Evolutionary conservation across 2,888 invertebrate genomes (phyloP).

Genomic region (Priocnemis perturbator): DNA sequence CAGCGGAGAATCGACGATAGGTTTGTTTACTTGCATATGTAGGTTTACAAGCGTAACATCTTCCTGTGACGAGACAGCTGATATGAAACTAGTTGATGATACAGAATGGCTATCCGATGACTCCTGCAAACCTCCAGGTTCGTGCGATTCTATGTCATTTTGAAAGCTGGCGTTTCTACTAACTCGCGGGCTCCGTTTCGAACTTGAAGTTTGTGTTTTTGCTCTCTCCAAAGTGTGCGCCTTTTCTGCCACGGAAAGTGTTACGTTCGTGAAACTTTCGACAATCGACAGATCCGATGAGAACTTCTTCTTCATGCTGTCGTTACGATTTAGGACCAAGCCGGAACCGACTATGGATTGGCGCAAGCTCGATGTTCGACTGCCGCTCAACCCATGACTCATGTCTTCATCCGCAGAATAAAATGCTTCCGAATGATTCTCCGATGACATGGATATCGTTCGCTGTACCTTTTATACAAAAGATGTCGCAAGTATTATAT

Average conservation of each 20-base stretch:
- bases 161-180: constrained; percentile 56
- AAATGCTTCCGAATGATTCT: constrained; percentile 94
- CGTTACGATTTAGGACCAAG: constrained; percentile 72
- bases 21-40: constrained; percentile 94
- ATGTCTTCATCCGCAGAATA: constrained; percentile 96
- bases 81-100: constrained; percentile 91
- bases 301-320: constrained; percentile 77
- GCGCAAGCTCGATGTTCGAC: constrained; percentile 82
- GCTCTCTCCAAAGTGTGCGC: constrained; percentile 71
- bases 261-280: constrained; percentile 66
- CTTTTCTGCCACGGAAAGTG: constrained; percentile 62
- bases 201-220: constrained; percentile 57
- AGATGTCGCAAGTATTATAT: constrained; percentile 2
- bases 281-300: constrained; percentile 79
- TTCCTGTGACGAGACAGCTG: constrained; percentile 94
- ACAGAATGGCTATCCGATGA: constrained; percentile 87
- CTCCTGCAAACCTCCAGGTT: constrained; percentile 74
- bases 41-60: constrained; percentile 94
- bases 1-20: constrained; percentile 94
- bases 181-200: constrained; percentile 60
- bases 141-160: constrained; percentile 48
- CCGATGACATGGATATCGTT: constrained; percentile 91
- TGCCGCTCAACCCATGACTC: constrained; percentile 77
- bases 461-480: constrained; percentile 79
- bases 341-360: constrained; percentile 82